phyloP scores from a whole-genome alignment of 2,113 vertebrate genomes.

The Pan troglodytes region NHGRI_mPanTro3-v2.1_pri NC_072408.2:71600001-71600500 shows the following conservation, averaged over 20 bases:
- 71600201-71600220: slow-evolving; percentile 67
- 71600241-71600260: slow-evolving; percentile 22
- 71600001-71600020: slow-evolving; percentile 41
- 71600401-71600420: slow-evolving; percentile 76
- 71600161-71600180: slow-evolving; percentile 55
- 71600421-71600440: slow-evolving; percentile 57
- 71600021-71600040: neutral
- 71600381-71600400: slow-evolving; percentile 79
- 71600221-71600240: slow-evolving; percentile 42
- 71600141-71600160: slow-evolving; percentile 38
- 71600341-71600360: slow-evolving; percentile 57
- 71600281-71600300: neutral
- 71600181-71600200: slow-evolving; percentile 54
- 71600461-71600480: slow-evolving; percentile 68
- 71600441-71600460: slow-evolving; percentile 70
- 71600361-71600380: slow-evolving; percentile 72
- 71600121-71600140: slow-evolving; percentile 48
- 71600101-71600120: slow-evolving; percentile 71
- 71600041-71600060: neutral
- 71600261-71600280: slow-evolving; percentile 29
- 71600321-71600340: slow-evolving; percentile 45
- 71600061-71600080: slow-evolving; percentile 69
- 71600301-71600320: slow-evolving; percentile 58
- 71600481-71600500: slow-evolving; percentile 69
- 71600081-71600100: slow-evolving; percentile 48